A percentile compares a stretch with the other conserved stretches of the same genome.
phyloP scores from a whole-genome alignment of 2,113 vertebrate species.

The Gambusia affinis region DNA sequence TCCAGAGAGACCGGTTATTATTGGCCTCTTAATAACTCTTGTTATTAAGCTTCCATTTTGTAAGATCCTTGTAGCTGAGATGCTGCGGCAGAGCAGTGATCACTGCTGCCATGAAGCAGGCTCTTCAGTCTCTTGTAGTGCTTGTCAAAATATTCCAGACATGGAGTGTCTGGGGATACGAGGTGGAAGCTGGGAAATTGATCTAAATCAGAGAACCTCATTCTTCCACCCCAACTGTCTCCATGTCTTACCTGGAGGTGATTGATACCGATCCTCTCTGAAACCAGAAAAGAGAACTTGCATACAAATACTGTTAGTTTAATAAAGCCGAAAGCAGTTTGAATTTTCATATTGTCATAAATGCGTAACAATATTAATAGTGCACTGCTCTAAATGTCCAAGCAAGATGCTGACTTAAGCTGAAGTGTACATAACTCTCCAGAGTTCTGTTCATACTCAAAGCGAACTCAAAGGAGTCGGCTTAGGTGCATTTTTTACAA shows the following conservation, averaged over 20 bases:
- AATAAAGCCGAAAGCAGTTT: too few species aligned
- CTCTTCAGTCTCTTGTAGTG: slow-evolving; percentile 42
- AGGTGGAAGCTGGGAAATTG: slow-evolving; percentile 22
- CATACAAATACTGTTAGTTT: neutral
- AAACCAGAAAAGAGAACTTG: neutral
- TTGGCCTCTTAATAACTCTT: neutral
- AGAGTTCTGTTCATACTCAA: too few species aligned
- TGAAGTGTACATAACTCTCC: too few species aligned
- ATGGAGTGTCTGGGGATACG: slow-evolving; percentile 30
- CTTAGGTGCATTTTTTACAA: too few species aligned
- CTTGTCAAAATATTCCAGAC: slow-evolving; percentile 41
- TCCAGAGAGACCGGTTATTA: slow-evolving; percentile 15
- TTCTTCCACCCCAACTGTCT: neutral
- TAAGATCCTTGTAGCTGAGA: slow-evolving; percentile 29
- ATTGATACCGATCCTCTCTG: slow-evolving; percentile 9
- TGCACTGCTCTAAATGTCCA: too few species aligned
- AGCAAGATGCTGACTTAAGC: too few species aligned
- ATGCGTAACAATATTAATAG: too few species aligned
- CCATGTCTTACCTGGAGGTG: neutral
- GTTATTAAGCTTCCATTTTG: slow-evolving; percentile 36
- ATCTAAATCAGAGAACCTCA: slow-evolving; percentile 32
- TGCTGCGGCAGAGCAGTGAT: slow-evolving; percentile 6
- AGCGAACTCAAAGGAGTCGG: too few species aligned
- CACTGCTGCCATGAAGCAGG: slow-evolving; percentile 1
- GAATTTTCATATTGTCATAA: too few species aligned